Conservation (phyloP, 2,113 vertebrate genomes). For the Columbina picui region DNA sequence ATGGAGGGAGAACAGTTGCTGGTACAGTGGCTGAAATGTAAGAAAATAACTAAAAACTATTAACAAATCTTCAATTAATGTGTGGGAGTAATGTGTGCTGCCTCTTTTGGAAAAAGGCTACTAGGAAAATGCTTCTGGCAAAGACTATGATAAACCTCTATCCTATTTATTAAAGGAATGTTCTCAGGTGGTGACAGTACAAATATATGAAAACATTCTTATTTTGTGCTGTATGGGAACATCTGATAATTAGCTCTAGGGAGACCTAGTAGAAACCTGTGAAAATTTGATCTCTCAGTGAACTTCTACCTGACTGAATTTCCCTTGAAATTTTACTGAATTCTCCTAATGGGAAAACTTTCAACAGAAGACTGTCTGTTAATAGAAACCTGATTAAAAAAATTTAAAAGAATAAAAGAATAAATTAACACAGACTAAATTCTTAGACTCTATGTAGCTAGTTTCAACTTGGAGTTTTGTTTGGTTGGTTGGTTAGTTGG, state of each 20-base stretch:
- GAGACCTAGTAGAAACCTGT: not conserved
- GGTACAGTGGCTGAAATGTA: not conserved
- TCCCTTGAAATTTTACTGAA: not conserved
- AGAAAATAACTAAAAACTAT: not conserved
- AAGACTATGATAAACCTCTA: not conserved
- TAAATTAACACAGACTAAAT: not conserved
- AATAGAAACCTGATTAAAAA: not conserved
- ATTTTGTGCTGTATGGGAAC: not conserved
- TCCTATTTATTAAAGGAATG: not conserved
- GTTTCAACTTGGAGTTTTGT: not conserved
- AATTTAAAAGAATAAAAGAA: no score
- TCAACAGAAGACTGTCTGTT: not conserved
- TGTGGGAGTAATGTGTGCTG: not conserved
- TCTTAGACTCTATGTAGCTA: not conserved
- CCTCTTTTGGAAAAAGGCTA: not conserved
- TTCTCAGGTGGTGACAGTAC: not conserved
- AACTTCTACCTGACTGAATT: not conserved
- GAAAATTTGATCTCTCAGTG: not conserved
- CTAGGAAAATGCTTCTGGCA: not conserved
- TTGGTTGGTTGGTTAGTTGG: not conserved
- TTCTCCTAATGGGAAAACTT: not conserved
- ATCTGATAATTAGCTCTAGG: not conserved
- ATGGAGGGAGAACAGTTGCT: not conserved
- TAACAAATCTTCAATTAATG: not conserved
- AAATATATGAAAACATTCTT: not conserved